Base-by-base conservation (phyloP, 2,113 vertebrate genomes). In the Leptocoma aspasia region DNA sequence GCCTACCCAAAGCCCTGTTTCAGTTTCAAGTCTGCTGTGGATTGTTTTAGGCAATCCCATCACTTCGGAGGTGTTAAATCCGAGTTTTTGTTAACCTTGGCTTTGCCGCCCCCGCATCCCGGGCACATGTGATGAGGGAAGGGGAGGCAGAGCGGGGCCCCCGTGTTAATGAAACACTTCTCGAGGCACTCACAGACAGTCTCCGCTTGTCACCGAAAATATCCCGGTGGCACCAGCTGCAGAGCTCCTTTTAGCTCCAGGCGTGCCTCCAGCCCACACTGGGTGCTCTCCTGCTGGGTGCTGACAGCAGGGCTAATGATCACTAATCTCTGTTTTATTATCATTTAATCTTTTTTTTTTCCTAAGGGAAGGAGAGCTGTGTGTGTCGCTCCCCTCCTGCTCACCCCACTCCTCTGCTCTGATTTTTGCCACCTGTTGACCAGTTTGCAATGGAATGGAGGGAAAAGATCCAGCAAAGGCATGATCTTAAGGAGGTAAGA, bases 101-200 rank as follows among this genome's bases (percentile, higher is more conserved):
- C 52, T 87, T 57, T 53, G 73, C 33, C 2, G 0, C 16, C 24
- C 7, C 52, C 4, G 0, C 16, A 0, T 13, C 26, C 42, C 0
- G 0, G 47, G 47, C 0, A 0, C 20, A 20, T 56, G 50, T 23
- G 71, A 17, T 0, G 19, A 37, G 81, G 66, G 76, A 9, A 41
- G 39, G 44, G 54, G 33, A 45, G 61, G 77, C 60, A 87, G 50
- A 77, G 45, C 15, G 9, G 82, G 64, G 27, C 35, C 27, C 30
- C 41, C 13, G 44, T 1, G 0, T 22, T 85, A 27, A 50, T 26
- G 15, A 31, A 71, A 14, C 26, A 1, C 41, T 45, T 63, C 86
- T 52, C 3, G 1, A 7, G 1, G 1, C 4, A 0, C 61, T 92
- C 54, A 12, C 57, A 15, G 3, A 0, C 44, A 5, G 27, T 11